phyloP scores from a whole-genome alignment of 2,797 vertebrate genomes.

The Alauda arvensis region DNA sequence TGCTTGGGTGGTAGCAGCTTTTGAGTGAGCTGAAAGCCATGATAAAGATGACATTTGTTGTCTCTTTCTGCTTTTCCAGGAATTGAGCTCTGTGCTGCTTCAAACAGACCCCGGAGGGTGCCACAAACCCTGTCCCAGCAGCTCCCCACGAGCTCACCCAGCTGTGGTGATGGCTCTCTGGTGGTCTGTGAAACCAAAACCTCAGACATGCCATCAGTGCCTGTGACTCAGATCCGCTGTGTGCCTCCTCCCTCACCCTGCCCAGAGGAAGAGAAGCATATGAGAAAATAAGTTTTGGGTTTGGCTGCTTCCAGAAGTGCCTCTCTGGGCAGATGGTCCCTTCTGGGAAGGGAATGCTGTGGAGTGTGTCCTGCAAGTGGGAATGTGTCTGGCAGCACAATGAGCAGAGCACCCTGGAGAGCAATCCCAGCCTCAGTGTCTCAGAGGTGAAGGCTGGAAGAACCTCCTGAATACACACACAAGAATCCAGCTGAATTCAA shows the following conservation, averaged over 20 bases:
- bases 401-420: not conserved
- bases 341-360: not conserved
- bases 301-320: not conserved
- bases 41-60: not conserved
- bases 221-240: not conserved
- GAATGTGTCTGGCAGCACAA: not conserved
- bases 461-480: not conserved
- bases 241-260: not conserved
- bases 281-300: not conserved
- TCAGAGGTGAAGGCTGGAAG: not conserved
- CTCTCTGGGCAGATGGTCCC: not conserved
- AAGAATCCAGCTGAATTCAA: not conserved
- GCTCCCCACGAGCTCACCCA: not conserved
- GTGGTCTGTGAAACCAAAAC: not conserved
- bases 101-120: not conserved
- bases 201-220: fast-evolving
- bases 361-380: not conserved
- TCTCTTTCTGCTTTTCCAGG: not conserved
- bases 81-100: not conserved
- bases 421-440: not conserved
- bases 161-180: not conserved
- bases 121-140: not conserved
- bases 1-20: not conserved
- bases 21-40: not conserved
- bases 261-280: not conserved